Conservation (phyloP, 2,888 invertebrate species). For the Calameuta idolon region DNA sequence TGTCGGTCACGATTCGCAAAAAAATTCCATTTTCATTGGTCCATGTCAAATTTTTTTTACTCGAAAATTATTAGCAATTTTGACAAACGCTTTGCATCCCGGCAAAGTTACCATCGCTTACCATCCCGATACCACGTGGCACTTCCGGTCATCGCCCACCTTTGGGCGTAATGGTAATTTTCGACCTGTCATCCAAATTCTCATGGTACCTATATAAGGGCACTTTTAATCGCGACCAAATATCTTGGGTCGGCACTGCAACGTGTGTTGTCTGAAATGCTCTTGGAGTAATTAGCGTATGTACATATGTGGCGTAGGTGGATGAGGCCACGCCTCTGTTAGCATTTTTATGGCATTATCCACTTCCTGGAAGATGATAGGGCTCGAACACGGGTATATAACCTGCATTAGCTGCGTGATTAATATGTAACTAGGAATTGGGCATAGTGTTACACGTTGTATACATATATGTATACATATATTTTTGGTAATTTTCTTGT, state of each 20-base stretch:
- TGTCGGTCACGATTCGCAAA: too few relatives aligned
- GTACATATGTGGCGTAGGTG: not conserved
- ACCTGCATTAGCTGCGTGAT: not conserved
- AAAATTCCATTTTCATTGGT: too few relatives aligned
- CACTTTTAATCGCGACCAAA: not conserved
- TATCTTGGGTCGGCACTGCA: not conserved
- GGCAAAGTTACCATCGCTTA: too few relatives aligned
- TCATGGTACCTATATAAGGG: not conserved
- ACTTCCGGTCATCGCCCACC: too few relatives aligned
- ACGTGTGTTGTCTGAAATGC: not conserved
- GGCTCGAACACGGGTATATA: not conserved
- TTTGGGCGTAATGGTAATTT: too few relatives aligned
- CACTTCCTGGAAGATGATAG: not conserved
- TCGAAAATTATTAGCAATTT: too few relatives aligned
- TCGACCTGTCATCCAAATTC: not conserved
- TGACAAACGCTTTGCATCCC: too few relatives aligned
- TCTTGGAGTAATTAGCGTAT: not conserved
- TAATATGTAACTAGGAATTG: too few relatives aligned
- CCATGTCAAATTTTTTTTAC: too few relatives aligned
- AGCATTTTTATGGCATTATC: not conserved
- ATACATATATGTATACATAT: too few relatives aligned
- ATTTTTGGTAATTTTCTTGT: not conserved
- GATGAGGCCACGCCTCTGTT: constrained; percentile 1
- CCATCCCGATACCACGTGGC: too few relatives aligned
- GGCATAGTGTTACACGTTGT: not conserved